Base-by-base conservation (phyloP, 2,888 invertebrate genomes). In the Pseudococcus viburni region DNA sequence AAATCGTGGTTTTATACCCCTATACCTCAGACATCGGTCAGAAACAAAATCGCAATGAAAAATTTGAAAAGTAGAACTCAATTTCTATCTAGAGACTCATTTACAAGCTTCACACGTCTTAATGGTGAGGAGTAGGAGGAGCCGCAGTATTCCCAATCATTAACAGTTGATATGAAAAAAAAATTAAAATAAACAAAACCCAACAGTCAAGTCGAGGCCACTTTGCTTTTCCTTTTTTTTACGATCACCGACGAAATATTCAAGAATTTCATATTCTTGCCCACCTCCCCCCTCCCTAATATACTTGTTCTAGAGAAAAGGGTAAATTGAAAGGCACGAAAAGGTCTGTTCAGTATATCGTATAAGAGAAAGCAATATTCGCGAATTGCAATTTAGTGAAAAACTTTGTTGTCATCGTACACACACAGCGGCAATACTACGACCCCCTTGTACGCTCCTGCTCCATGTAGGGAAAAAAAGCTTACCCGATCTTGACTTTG, bases 341-440 rank as follows among this genome's bases (percentile, higher is more conserved):
- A 64, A 64, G 64, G 64, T 64, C 64, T 64, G 64, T 64, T 64
- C 19, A 64, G 64, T 64, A 22, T 64, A 64, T 64, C 64, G 64
- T 11, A 22, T 64, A 64, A 19, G 64, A 64, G 64, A 64, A 64
- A 64, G 64, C 64, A 64, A 64, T 64, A 64, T 64, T 64, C 64
- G 64, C 64, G 64, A 64, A 64, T 64, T 64, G 64, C 64, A 64
- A 64, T 64, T 64, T 64, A 64, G 64, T 64, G 64, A 64, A 64
- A 64, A 64, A 64, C 64, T 64, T 64, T 64, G 19, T 51, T 64
- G 64, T 64, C 64, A 64, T 64, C 64, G 64, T 33, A 33, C 26
- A 33, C 64, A 33, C 64, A 51, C 51, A 51, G 51, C 15, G 17
- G 17, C 51, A 15, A 17, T 15, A 51, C 51, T 17, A 0, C 51